phyloP scores from a whole-genome alignment of 2,797 vertebrate species.

The Tenualosa ilisha region DNA sequence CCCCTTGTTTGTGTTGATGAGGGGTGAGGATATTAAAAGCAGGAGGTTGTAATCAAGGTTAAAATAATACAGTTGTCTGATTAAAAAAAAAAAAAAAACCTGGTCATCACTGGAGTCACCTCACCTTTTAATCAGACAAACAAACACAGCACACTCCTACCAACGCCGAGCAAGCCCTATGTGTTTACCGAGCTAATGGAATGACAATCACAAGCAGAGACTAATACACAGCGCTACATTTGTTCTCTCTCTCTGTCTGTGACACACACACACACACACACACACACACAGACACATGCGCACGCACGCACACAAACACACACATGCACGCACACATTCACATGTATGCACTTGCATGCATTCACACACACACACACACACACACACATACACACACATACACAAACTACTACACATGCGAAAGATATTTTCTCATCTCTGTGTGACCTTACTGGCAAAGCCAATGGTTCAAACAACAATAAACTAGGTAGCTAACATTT shows the following conservation, averaged over 20 bases:
- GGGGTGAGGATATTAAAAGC: slow-evolving; percentile 70
- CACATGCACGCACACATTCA: not conserved
- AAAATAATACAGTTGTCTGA: slow-evolving; percentile 75
- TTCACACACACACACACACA: not conserved
- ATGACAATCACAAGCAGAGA: slow-evolving; percentile 23
- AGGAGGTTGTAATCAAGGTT: slow-evolving; percentile 78
- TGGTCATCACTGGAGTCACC: slow-evolving; percentile 32
- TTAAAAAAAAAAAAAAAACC: slow-evolving; percentile 69
- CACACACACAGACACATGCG: not conserved
- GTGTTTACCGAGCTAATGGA: slow-evolving; percentile 62
- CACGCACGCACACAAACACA: not conserved
- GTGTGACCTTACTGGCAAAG: not conserved
- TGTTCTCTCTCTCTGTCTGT: not conserved
- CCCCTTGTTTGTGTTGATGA: slow-evolving; percentile 66
- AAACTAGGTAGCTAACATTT: not conserved
- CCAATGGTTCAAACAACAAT: slow-evolving; percentile 14
- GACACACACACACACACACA: slow-evolving; percentile 4
- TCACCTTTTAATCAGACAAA: slow-evolving; percentile 73
- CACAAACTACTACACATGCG: not conserved
- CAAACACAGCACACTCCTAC: slow-evolving; percentile 60
- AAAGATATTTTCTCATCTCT: not conserved
- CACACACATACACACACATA: not conserved
- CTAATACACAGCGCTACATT: not conserved
- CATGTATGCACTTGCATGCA: not conserved
- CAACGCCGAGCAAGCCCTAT: slow-evolving; percentile 23